Percentiles rank a stretch among this genome's conserved stretches.
Conservation (phyloP, 1,140 invertebrate species). For the Oppia nitens region DNA sequence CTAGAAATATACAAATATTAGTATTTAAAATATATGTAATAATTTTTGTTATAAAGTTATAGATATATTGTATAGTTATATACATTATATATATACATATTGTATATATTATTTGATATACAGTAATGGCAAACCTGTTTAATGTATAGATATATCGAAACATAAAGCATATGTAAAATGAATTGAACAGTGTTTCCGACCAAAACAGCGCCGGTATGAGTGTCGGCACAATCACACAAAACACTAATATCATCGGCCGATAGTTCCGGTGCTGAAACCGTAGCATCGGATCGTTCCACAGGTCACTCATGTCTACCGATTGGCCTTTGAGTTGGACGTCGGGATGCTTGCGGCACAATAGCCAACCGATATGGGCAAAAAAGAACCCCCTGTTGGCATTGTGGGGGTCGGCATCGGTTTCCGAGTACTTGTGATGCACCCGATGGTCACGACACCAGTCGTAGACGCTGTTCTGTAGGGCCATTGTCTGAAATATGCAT, state of each 20-base stretch:
- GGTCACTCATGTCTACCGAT: slow-evolving; percentile 65
- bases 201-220: slow-evolving; percentile 61
- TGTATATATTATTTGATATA: too few relatives aligned
- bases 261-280: slow-evolving; percentile 80
- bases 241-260: slow-evolving; percentile 52
- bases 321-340: slow-evolving; percentile 51
- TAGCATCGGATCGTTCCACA: slow-evolving; percentile 61
- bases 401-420: slow-evolving; percentile 21
- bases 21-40: too few relatives aligned
- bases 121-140: too few relatives aligned
- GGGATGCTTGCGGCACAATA: slow-evolving; percentile 55
- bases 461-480: slow-evolving; percentile 16
- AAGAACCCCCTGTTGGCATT: slow-evolving; percentile 36
- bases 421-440: slow-evolving; percentile 20
- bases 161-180: slow-evolving; percentile 63
- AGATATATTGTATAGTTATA: too few relatives aligned
- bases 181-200: slow-evolving; percentile 57
- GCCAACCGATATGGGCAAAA: slow-evolving; percentile 61
- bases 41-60: too few relatives aligned
- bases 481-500: slow-evolving; percentile 18
- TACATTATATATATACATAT: too few relatives aligned
- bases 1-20: too few relatives aligned
- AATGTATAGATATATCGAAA: slow-evolving; percentile 70
- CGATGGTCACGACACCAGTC: slow-evolving; percentile 20
- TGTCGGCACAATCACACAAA: slow-evolving; percentile 73